Evolutionary conservation across 2,797 vertebrate genomes (phyloP), one percentile per base, ranked within the genome.

Genomic region (Heliangelus exortis): DNA sequence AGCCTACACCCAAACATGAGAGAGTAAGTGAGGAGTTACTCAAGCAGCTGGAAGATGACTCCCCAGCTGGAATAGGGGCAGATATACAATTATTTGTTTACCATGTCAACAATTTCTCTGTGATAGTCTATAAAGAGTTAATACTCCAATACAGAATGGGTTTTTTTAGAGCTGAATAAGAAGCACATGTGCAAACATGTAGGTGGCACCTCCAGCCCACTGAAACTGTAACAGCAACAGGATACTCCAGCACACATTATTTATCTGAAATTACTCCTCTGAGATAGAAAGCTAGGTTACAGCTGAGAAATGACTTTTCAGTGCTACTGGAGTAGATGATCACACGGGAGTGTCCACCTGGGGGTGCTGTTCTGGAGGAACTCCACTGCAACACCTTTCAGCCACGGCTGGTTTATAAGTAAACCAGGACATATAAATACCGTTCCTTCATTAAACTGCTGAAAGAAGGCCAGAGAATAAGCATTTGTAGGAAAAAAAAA

Each of bases 301-400:
- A 59, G 4, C 45, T 1, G 0, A 1, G 7, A 58, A 68, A 57
- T 3, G 22, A 50, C 77, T 53, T 2, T 14, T 63, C 39, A 33
- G 26, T 7, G 23, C 63, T 26, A 20, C 12, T 6, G 31, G 26
- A 80, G n/a, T 15, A 58, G 48, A 72, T 1, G 22, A 76, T 69
- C 34, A 59, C 39, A 9, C 31, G 66, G 10, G n/a, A 73, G 54
- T 28, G 51, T 92, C 95, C 95, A 92, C 87, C 66, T 86, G 83
- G 39, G 74, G 93, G 85, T 76, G 96, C 83, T 93, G 39, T 55
- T 84, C 21, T 62, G 87, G 78, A 81, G 45, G 33, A 71, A 28
- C 31, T 29, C 57, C 9, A 51, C 28, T 0, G 2, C 54, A 74
- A 16, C 45, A 34, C 69, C 67, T 75, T 75, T 41, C 72, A 80